These are phyloP conservation scores for Lophura nycthemera DNA, from an alignment of 2,113 vertebrate species.

Conservation along the genomic window DNA sequence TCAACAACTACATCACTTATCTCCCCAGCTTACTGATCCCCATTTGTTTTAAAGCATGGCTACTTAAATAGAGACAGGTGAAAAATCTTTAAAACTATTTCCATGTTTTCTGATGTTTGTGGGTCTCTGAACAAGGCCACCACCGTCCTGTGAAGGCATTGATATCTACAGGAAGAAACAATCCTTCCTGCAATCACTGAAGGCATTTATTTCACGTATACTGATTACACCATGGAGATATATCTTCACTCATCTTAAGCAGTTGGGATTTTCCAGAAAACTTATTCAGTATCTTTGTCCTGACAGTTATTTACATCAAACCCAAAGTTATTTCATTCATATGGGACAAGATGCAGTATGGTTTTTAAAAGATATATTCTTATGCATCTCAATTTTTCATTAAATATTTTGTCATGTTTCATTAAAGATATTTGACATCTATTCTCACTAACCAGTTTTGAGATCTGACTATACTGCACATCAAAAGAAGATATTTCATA, in stretches of 20 bases:
- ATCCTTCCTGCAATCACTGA: not conserved
- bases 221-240: not conserved
- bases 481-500: not conserved
- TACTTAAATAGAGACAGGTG: not conserved
- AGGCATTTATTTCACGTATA: not conserved
- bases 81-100: not conserved
- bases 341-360: not conserved
- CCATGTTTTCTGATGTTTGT: accelerated
- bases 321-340: not conserved
- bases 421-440: not conserved
- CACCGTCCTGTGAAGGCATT: not conserved
- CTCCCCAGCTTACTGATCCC: not conserved
- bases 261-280: not conserved
- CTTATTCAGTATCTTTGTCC: not conserved
- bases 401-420: not conserved
- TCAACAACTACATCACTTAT: not conserved
- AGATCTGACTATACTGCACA: not conserved
- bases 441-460: not conserved
- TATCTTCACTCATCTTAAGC: not conserved
- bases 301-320: not conserved
- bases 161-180: not conserved
- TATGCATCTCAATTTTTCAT: not conserved
- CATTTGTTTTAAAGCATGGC: not conserved
- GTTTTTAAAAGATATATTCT: not conserved
- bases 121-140: accelerated